These are phyloP conservation scores for Drosophila buzzatii DNA, from an alignment of 2,888 invertebrate species.

Conservation along the genomic window DNA sequence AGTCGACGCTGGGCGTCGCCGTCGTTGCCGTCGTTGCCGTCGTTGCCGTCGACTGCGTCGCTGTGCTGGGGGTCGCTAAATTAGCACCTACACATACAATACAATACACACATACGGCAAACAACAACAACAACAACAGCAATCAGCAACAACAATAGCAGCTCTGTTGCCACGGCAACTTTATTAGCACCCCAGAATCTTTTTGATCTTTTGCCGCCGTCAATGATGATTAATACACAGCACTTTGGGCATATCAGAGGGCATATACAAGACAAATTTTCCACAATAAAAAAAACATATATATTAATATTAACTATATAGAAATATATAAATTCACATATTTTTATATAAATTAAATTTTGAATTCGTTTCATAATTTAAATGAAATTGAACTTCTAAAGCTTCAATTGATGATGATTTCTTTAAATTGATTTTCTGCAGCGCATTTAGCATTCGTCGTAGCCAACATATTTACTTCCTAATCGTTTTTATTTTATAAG, in stretches of 20 bases:
- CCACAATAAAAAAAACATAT: too few relatives aligned
- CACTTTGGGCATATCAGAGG: neutral
- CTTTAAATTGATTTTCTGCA: neutral
- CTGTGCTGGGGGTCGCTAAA: constrained; percentile 63
- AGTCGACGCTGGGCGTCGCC: constrained; percentile 1
- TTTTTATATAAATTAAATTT: neutral
- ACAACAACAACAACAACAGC: constrained; percentile 8
- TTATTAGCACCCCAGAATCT: constrained; percentile 68
- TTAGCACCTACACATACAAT: constrained; percentile 64
- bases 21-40: neutral
- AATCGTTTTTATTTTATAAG: neutral
- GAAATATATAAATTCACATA: neutral
- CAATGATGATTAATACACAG: constrained; percentile 40
- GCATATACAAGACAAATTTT: neutral
- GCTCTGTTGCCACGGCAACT: constrained; percentile 55
- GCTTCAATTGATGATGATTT: neutral
- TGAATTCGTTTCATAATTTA: neutral
- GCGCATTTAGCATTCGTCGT: constrained; percentile 29
- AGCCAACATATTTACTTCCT: neutral
- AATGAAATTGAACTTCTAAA: neutral
- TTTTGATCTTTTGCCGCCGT: constrained; percentile 66
- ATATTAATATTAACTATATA: too few relatives aligned
- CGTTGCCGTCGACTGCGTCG: neutral
- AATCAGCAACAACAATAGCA: constrained; percentile 5
- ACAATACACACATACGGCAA: constrained; percentile 15